phyloP scores from a whole-genome alignment of 2,113 vertebrate genomes.

The Hiodon alosoides region DNA sequence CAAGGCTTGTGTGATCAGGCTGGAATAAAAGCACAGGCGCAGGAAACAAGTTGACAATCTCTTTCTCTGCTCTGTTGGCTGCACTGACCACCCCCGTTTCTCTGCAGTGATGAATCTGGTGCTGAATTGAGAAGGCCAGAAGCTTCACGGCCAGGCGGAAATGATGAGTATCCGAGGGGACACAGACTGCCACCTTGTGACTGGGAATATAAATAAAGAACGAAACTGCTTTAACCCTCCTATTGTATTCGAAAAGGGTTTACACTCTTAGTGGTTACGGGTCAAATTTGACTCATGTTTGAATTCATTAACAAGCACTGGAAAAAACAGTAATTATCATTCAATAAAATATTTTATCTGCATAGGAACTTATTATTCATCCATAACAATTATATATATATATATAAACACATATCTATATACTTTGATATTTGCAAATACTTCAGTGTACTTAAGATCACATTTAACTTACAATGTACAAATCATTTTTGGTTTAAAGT shows the following conservation, averaged over 20 bases:
- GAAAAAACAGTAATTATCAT: too few species aligned
- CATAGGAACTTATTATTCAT: too few species aligned
- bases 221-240: neutral
- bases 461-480: too few species aligned
- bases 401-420: too few species aligned
- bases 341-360: too few species aligned
- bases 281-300: too few species aligned
- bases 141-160: slow-evolving; percentile 16
- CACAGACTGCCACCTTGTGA: neutral
- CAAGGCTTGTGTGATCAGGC: neutral
- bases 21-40: neutral
- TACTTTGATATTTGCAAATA: too few species aligned
- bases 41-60: neutral
- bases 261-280: too few species aligned
- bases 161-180: slow-evolving; percentile 41
- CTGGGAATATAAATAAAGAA: neutral
- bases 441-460: too few species aligned
- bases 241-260: neutral
- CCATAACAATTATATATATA: too few species aligned
- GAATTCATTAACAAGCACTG: too few species aligned
- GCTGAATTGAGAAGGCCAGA: slow-evolving; percentile 25
- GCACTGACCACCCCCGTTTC: slow-evolving; percentile 1
- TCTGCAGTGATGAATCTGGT: slow-evolving; percentile 41
- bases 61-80: neutral
- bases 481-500: too few species aligned